Conservation (phyloP, 2,888 invertebrate species). For the Melanostoma scalare region DNA sequence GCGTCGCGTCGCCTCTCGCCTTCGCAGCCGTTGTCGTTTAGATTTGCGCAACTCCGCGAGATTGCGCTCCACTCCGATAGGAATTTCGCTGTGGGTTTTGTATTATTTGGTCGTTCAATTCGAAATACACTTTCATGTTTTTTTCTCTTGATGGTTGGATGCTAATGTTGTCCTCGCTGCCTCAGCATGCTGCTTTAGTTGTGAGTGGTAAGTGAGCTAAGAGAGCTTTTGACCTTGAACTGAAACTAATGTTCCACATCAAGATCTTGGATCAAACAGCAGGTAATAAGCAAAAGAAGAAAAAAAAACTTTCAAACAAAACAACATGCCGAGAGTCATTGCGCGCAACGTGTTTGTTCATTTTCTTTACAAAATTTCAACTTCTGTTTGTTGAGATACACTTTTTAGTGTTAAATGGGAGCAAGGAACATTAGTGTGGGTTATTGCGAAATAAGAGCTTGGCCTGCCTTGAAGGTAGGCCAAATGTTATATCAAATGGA, state of each 20-base stretch:
- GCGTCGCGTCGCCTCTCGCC: constrained; percentile 19
- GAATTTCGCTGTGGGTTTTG: constrained; percentile 25
- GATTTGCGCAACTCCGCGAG: constrained; percentile 61
- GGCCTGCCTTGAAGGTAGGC: constrained; percentile 63
- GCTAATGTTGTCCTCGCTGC: constrained; percentile 65
- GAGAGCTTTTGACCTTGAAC: constrained; percentile 72
- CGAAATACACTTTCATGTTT: constrained; percentile 32
- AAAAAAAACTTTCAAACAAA: constrained; percentile 16
- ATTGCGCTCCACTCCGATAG: constrained; percentile 43
- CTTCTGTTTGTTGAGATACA: constrained; percentile 43
- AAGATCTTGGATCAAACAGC: constrained; percentile 59
- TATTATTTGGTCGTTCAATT: constrained; percentile 24
- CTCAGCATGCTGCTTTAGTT: neutral
- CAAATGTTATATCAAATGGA: constrained; percentile 46
- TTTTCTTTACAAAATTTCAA: constrained; percentile 35
- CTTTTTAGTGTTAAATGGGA: constrained; percentile 53
- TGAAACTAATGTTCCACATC: constrained; percentile 72
- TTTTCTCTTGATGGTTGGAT: constrained; percentile 15
- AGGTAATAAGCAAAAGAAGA: constrained; percentile 28
- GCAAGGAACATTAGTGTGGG: constrained; percentile 57
- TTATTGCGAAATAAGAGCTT: constrained; percentile 50
- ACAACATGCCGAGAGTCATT: constrained; percentile 18
- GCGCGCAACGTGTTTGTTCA: constrained; percentile 46
- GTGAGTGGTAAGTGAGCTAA: constrained; percentile 40
- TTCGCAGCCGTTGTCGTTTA: constrained; percentile 12